Base-by-base conservation (phyloP, 2,888 invertebrate species). In the Lissocephala sabroskyi region DNA sequence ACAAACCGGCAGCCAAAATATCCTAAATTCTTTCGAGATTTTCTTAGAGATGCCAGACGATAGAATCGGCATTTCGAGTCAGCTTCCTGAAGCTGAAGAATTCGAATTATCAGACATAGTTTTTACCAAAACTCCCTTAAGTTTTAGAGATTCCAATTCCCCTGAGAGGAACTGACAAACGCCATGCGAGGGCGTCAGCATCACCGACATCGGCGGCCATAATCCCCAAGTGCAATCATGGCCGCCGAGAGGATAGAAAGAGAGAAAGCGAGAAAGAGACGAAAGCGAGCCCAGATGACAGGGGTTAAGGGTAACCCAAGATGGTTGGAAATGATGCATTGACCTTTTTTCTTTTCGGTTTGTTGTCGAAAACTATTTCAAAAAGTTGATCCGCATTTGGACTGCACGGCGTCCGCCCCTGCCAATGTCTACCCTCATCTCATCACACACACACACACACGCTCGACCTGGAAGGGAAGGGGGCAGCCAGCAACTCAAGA, bases 291-390 rank as follows among this genome's bases (percentile, higher is more conserved):
- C 3, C 23, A 23, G 4, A 23, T 23, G 23, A 7, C 23, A 3
- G 7, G 23, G 3, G 23, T 23, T 7, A 5, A 26, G 9, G 7
- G 39, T 37, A 17, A 41, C 36, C 33, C 28, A 65, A 65, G 52
- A 65, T 66, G 70, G 63, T 58, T 53, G 65, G 41, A 53, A 59
- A 56, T 60, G 61, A 64, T 56, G 55, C 58, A 61, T 64, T 59
- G 59, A 52, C 63, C 53, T 63, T 59, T 65, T 45, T 42, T 16
- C 40, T n/a, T n/a, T n/a, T n/a, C n/a, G n/a, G n/a, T n/a, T n/a
- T n/a, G n/a, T n/a, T n/a, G n/a, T n/a, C n/a, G n/a, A n/a, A 53
- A 62, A 62, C 53, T 53, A 52, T 55, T 65, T 54, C 19, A 48
- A 43, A 52, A 48, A 52, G 41, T 11, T 43, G 52, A 57, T 49